Evolutionary conservation across 1,140 invertebrate genomes (phyloP), one percentile per base, ranked within the genome.

Genomic region (Manduca sexta): DNA sequence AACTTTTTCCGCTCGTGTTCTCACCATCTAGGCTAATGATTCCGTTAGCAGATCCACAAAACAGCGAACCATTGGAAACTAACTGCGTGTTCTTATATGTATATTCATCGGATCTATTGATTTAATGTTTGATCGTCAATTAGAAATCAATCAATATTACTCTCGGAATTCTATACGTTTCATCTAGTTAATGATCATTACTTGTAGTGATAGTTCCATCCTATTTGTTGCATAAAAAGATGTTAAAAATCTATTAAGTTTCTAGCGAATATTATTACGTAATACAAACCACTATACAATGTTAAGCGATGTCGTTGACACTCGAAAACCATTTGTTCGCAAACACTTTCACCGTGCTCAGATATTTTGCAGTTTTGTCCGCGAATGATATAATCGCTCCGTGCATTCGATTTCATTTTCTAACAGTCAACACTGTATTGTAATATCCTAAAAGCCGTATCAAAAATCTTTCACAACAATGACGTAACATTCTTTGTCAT

Each of bases 21-120:
- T 57, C 52, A 38, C 37, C 64, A 82, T 73, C 61, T 78, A 64
- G 78, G 74, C 72, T 82, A 79, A 79, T 79, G 75, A 79, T 78
- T 73, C 78, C 75, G 74, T 80, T 82, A 82, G 62, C 65, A 61
- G 69, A 73, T 78, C 64, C 63, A 77, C 72, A 73, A 74, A 80
- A 80, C 70, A 74, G 33, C 48, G 42, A 49, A 53, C 59, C 44
- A 75, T 64, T 57, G 59, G 67, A 68, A 64, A 54, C 60, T 73
- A 75, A 74, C 70, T 70, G 72, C 71, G 58, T 63, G 48, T 49
- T 37, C 45, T 52, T 48, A 52, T 56, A 58, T 53, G 40, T 61
- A 54, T 53, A 55, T 52, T 48, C 39, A 46, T 26, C 21, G 8
- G 8, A 5, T 26, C 21, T 26, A 26, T 26, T 26, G 21, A 26